Percentiles rank a stretch among this genome's conserved stretches.
phyloP scores from a whole-genome alignment of 2,797 vertebrate species.

The Microctenopoma stevenorrisi region DNA sequence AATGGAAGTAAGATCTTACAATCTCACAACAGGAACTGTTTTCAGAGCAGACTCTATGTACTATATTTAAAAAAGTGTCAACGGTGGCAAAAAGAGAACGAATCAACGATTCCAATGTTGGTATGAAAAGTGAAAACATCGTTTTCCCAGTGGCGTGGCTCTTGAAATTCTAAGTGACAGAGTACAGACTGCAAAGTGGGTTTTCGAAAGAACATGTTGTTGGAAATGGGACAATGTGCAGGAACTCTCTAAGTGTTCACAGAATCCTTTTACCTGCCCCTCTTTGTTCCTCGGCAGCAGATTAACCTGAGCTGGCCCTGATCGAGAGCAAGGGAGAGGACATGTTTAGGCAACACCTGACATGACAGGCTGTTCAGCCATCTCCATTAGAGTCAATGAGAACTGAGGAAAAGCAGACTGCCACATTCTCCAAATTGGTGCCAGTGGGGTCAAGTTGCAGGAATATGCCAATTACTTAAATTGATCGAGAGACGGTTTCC shows the following conservation, averaged over 20 bases:
- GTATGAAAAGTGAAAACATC: not conserved
- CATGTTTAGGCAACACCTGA: constrained; percentile 80
- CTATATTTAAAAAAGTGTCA: no score
- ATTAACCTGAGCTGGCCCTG: constrained; percentile 50
- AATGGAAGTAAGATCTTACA: not conserved
- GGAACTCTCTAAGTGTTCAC: constrained; percentile 49
- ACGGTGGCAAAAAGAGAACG: not conserved
- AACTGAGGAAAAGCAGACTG: constrained; percentile 94
- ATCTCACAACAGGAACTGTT: no score
- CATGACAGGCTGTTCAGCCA: constrained; percentile 87
- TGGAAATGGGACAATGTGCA: constrained; percentile 49
- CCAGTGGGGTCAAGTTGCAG: constrained; percentile 93
- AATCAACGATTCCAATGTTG: not conserved
- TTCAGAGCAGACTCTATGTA: no score
- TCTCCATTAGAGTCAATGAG: constrained; percentile 93
- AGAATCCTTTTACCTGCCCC: constrained; percentile 63
- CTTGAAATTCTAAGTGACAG: not conserved
- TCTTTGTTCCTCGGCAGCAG: constrained; percentile 58
- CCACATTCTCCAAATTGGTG: constrained; percentile 88
- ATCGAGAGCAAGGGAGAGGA: constrained; percentile 28
- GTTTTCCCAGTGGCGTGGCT: not conserved
- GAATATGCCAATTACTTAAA: constrained; percentile 99
- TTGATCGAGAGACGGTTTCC: constrained; percentile 97
- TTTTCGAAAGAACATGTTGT: constrained; percentile 23
- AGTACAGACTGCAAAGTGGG: constrained; percentile 23